Base-by-base conservation (phyloP, 2,797 vertebrate genomes). In the Semaprochilodus insignis region DNA sequence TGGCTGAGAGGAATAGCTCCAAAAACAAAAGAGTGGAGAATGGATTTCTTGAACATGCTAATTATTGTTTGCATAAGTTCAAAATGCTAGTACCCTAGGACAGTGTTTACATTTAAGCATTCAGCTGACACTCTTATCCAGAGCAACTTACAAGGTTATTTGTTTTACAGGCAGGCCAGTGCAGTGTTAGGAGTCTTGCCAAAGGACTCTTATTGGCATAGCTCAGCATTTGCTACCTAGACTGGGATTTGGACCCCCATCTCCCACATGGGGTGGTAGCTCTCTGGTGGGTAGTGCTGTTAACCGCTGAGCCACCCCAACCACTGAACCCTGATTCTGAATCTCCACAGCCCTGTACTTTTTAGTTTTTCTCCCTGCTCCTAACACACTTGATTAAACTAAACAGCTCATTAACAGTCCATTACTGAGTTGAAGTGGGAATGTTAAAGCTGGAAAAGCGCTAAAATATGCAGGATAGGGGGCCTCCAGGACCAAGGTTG, bases 1-100 rank as follows among this genome's bases (percentile, higher is more conserved):
- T 81, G 83, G 85, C 85, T 85, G 87, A 89, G 77, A 88, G 59
- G 81, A 88, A 57, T 78, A 82, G 66, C 79, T 84, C 80, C 82
- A 54, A 85, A 92, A 91, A 40, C 88, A 92, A 92, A 92, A 87
- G 88, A 81, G 70, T 55, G 71, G 79, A 65, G 78, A 76, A n/a
- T 14, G 59, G 62, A 84, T 81, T 76, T 81, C 82, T 85, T 82
- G 77, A 80, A 80, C 21, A 88, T 75, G 80, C 83, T 91, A 92
- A 94, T 93, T 91, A 90, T 87, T 91, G 81, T 83, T 87, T 81
- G 71, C 83, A 13, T 13, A 13, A 10, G 44, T 13, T 48, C 10
- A 44, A 36, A 81, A 36, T 16, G 27, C 6, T 23, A 57, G 5
- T 57, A 57, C 5, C 3, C 57, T 13, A 48, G 10, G 10, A 13